Base-by-base conservation (phyloP, 2,797 vertebrate genomes). In the Sciurus carolinensis region DNA sequence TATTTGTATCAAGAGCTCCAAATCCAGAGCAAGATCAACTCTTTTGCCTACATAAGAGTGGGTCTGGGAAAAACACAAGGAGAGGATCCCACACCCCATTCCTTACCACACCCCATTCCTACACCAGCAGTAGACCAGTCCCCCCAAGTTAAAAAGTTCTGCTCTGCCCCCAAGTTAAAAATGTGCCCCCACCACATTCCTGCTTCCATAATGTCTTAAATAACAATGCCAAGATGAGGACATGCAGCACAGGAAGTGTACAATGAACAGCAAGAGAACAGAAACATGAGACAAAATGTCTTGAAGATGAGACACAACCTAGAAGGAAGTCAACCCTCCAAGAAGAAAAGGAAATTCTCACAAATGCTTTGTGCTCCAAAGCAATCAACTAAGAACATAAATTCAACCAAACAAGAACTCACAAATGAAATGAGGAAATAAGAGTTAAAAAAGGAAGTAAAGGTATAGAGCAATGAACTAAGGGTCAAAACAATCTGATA, bases 181-280 rank as follows among this genome's bases (percentile, higher is more conserved):
- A 36, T 36, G 36, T 36, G 36, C 36, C 36, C 42, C 42, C 36
- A 8, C 57, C 30, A 26, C 1, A 1, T 50, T 73, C 42, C n/a
- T 10, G 18, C 67, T 86, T 57, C 47, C 5, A 15, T 20, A 22
- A 62, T 5, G 2, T 9, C 44, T 28, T 10, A 26, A 44, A 36
- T 18, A 17, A 71, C 2, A 1, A 42, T 3, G 28, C 50, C 18
- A 11, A 20, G 30, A 47, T 0, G 5, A 62, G 14, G 20, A 50
- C 33, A 79, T 71, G 47, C 1, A 24, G 52, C 77, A 9, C 1
- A 28, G 14, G 15, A 28, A 47, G 50, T 52, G 52, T 42, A 12
- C 5, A 6, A 13, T 20, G 2, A 5, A 36, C 39, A 30, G 7
- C 67, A 52, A 36, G 33, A 59, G 18, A 73, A 44, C 67, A 50